phyloP scores from a whole-genome alignment of 1,140 invertebrate species.

The Musca domestica region DNA sequence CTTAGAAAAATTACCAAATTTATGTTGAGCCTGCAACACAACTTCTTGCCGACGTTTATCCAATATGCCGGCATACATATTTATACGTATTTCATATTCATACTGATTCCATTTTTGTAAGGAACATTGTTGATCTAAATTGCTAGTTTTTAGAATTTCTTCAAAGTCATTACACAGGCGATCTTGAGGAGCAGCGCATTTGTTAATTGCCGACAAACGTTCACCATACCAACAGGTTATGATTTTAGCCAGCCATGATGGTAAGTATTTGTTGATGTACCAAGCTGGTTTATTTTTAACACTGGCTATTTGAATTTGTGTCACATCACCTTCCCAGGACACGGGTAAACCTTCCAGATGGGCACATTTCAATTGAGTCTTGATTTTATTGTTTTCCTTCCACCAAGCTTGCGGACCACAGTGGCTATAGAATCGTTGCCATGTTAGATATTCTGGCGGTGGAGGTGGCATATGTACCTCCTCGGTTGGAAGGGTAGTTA shows the following conservation, averaged over 20 bases:
- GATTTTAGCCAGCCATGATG: conserved; percentile 58
- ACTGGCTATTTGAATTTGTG: conserved; percentile 63
- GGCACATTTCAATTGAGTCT: conserved; percentile 68
- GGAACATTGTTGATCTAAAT: conserved; percentile 61
- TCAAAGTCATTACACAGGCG: conserved; percentile 55
- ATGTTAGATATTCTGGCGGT: conserved; percentile 49
- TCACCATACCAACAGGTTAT: conserved; percentile 71
- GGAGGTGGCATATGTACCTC: conserved; percentile 24
- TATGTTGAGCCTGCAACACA: conserved; percentile 60
- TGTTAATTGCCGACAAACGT: conserved; percentile 59
- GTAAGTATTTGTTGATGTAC: conserved; percentile 60
- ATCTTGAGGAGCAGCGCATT: conserved; percentile 35
- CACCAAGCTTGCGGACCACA: conserved; percentile 70
- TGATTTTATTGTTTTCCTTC: conserved; percentile 62
- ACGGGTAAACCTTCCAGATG: conserved; percentile 65
- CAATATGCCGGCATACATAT: conserved; percentile 67
- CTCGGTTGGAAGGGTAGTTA: neutral
- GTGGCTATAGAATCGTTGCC: conserved; percentile 71
- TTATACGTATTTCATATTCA: conserved; percentile 68
- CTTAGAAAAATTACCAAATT: conserved; percentile 70
- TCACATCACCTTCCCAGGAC: conserved; percentile 72
- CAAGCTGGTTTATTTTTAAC: conserved; percentile 63
- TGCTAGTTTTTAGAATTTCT: conserved; percentile 56
- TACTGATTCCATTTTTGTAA: conserved; percentile 69
- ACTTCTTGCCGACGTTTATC: conserved; percentile 64